Evolutionary conservation across 1,140 invertebrate genomes (phyloP).

Genomic region (Macrosteles quadrilineatus): DNA sequence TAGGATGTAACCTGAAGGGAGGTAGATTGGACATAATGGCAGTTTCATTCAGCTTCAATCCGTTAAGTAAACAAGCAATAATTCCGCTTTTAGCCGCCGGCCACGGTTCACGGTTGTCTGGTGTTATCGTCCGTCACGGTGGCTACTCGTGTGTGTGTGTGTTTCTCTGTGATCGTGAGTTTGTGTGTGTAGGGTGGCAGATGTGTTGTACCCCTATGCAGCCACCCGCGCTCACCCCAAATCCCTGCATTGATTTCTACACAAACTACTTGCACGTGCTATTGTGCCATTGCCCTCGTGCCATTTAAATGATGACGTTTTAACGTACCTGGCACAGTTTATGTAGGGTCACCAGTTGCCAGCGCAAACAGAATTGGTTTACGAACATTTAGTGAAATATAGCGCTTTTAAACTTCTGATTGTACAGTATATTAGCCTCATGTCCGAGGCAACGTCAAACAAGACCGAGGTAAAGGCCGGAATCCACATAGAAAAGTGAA

Average conservation of each 20-base stretch:
- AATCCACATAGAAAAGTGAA: background rate
- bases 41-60: too few species aligned
- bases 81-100: background rate
- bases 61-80: conserved; percentile 6
- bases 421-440: too few species aligned
- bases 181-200: background rate
- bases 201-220: background rate
- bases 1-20: too few species aligned
- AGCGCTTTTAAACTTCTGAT: too few species aligned
- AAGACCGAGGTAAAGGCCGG: background rate
- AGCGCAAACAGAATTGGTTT: background rate
- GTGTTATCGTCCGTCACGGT: background rate
- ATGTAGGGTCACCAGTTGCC: background rate
- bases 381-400: background rate
- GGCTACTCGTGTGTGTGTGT: background rate
- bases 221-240: background rate
- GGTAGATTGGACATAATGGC: too few species aligned
- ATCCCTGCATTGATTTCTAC: conserved; percentile 3
- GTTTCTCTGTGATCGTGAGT: background rate
- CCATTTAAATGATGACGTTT: conserved; percentile 14
- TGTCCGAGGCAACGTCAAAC: background rate
- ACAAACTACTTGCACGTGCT: conserved; percentile 4
- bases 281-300: background rate
- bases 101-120: background rate
- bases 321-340: conserved; percentile 7